phyloP scores from a whole-genome alignment of 2,888 invertebrate genomes.

The Pseudococcus jackbeardsleyi region DNA sequence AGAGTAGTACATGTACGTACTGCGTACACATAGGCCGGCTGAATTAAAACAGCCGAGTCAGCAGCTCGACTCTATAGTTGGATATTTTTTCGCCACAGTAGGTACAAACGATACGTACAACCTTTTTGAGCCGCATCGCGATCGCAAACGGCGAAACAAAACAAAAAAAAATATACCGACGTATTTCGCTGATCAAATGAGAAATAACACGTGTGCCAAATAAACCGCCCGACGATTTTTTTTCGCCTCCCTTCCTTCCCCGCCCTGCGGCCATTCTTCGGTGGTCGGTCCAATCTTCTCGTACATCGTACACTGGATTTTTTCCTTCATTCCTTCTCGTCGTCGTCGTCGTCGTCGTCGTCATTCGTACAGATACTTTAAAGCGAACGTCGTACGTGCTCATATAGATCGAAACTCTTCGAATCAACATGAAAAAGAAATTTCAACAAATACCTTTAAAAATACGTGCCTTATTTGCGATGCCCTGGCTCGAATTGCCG shows the following conservation, averaged over 20 bases:
- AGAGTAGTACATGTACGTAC: background rate
- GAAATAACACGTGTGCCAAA: conserved; percentile 42
- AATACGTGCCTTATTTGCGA: conserved; percentile 17
- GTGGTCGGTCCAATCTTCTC: too few species aligned
- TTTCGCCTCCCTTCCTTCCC: background rate
- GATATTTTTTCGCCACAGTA: background rate
- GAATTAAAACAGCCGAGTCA: conserved; percentile 4
- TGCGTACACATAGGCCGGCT: background rate
- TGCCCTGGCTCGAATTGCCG: background rate
- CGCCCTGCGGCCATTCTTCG: background rate
- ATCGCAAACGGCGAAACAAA: background rate
- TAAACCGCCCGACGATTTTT: conserved; percentile 17
- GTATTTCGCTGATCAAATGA: conserved; percentile 37
- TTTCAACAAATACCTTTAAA: conserved; percentile 24
- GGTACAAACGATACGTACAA: too few species aligned
- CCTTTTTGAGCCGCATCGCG: background rate
- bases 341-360: too few species aligned
- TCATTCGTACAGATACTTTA: too few species aligned
- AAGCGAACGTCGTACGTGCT: background rate
- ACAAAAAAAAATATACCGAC: conserved; percentile 5
- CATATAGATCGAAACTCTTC: conserved; percentile 19
- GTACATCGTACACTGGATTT: background rate
- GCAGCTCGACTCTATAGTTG: background rate
- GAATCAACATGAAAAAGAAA: conserved; percentile 23
- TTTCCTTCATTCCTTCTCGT: too few species aligned